Percentiles rank a stretch among this genome's conserved stretches.
phyloP scores from a whole-genome alignment of 1,140 invertebrate species.

The Metaphire vulgaris region DNA sequence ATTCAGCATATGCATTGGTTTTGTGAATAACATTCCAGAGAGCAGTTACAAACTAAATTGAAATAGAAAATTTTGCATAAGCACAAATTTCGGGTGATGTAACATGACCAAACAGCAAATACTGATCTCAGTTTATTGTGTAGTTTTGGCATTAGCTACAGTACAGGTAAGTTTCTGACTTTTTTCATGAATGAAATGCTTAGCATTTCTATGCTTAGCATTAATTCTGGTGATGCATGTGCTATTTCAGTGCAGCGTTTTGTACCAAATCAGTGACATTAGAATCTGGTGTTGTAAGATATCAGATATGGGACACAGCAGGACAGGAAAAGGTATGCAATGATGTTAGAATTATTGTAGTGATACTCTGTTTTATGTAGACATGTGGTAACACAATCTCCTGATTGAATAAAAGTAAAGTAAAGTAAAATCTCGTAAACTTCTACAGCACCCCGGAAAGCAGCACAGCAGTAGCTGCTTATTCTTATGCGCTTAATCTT shows the following conservation, averaged over 20 bases:
- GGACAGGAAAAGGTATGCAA: constrained; percentile 57
- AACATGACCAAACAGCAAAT: background rate
- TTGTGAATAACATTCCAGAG: too few species aligned
- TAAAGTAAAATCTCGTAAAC: too few species aligned
- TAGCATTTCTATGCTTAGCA: background rate
- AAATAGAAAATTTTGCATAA: too few species aligned
- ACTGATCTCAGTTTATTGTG: background rate
- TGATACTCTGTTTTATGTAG: background rate
- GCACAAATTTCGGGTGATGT: too few species aligned
- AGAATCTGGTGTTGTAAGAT: constrained; percentile 42
- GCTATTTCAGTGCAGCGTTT: constrained; percentile 39
- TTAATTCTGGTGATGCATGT: background rate
- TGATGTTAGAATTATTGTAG: background rate
- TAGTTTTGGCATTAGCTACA: background rate
- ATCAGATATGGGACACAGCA: constrained; percentile 70
- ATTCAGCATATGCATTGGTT: too few species aligned
- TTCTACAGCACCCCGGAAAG: too few species aligned
- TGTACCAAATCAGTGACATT: constrained; percentile 45
- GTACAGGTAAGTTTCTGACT: too few species aligned
- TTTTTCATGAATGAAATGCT: background rate
- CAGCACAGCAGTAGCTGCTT: too few species aligned
- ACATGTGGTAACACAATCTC: too few species aligned
- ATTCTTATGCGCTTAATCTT: too few species aligned
- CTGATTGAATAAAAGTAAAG: too few species aligned
- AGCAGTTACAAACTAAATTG: too few species aligned